Base-by-base conservation (phyloP, 1,140 invertebrate species). In the Drosophila pseudoananassae region DNA sequence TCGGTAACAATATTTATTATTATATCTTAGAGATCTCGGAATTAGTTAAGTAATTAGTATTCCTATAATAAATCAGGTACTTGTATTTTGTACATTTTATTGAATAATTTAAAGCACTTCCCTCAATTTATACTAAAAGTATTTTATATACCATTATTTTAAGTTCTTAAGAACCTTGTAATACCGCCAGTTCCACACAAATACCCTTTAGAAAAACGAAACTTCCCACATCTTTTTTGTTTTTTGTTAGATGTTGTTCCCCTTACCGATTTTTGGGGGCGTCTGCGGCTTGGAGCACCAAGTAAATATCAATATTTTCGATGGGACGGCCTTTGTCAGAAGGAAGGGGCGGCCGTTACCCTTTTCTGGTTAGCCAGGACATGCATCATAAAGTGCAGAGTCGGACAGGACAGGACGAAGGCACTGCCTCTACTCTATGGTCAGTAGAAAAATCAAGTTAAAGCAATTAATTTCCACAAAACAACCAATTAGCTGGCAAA, bases 391-490 rank as follows among this genome's bases (percentile, higher is more conserved):
- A 87, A 87, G 76, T 87, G 82, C 83, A 88, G 65, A 69, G 49
- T 46, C 46, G 36, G 12, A 49, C 20, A 46, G 29, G 15, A 23
- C 31, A 36, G 17, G 15, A 20, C 38, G 2, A 20, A 20, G 20
- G 20, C 20, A 20, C 20, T 20, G 20, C 20, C 20, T 20, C 20
- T 20, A 20, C 20, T 20, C 60, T 68, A 8, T 72, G 52, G 66
- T 57, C 54, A 66, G 64, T 76, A 57, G 77, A 76, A 88, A 83
- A 88, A 88, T 89, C 81, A 88, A 88, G 84, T 88, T 91, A 91
- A 90, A 87, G 90, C 90, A 91, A 91, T 91, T 91, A 91, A 91
- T 91, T 91, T 90, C 90, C 90, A 91, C 90, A 91, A 91, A 91
- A 91, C 90, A 91, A 91, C 69, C 90, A 91, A 91, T 91, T 91